Evolutionary conservation across 2,888 invertebrate species (phyloP), one percentile per base, ranked within the genome.

Genomic region (Ochropleura leucogaster): DNA sequence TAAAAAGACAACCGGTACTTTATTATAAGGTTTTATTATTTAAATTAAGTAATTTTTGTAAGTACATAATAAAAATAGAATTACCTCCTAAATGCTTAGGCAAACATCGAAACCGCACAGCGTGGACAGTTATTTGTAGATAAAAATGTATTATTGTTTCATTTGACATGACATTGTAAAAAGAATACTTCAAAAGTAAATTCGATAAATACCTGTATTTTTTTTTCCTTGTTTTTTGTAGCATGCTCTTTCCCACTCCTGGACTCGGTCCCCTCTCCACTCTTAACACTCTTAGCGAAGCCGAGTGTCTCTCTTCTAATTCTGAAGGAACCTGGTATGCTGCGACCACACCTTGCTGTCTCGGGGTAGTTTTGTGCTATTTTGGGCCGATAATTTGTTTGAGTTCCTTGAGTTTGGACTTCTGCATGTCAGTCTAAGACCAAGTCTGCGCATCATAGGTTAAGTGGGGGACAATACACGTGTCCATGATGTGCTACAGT

Each of bases 181-280:
- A 72, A 55, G 14, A 73, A 65, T 82, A 73, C 76, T 79, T 79
- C 51, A 76, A 86, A 82, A 74, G 73, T 70, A 60, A 79, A 82
- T 72, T 77, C 68, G 68, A 71, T 57, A 66, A 78, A 72, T 72
- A 76, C 73, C 83, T 72, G 75, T 55, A 63, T 70, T 78, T 62
- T 16, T 47, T 53, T 3, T 47, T 53, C 51, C 42, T 49, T 66
- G 44, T n/a, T 5, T 62, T 62, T 44, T 18, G 7, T 44, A 62
- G 4, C 7, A 12, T n/a, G 7, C 7, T n/a, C n/a, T 62, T 0
- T 1, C 18, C 6, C 62, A 44, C 44, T n/a, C 6, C n/a, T 42
- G 42, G 42, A 3, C 42, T n/a, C 42, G 1, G 18, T 10, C 42
- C 6, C 40, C 0, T n/a, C 42, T 30, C 1, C 20, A 55, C 20